Evolutionary conservation across 1,140 invertebrate species (phyloP).

Genomic region (Drosophila quadrilineata): DNA sequence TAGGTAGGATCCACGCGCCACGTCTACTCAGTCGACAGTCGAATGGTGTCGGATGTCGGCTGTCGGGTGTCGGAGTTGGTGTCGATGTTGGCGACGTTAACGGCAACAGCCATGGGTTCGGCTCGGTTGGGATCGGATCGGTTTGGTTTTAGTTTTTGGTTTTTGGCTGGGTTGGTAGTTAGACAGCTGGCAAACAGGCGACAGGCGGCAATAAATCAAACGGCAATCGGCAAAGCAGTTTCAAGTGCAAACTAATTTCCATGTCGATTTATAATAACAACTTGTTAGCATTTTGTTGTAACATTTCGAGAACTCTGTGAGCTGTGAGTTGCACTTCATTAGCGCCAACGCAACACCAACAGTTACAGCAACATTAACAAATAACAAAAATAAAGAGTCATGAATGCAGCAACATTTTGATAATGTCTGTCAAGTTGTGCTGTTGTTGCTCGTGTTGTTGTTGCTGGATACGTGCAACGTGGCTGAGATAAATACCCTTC

Average conservation of each 20-base stretch:
- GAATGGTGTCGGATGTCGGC: slow-evolving; percentile 30
- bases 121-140: no score
- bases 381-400: neutral
- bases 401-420: slow-evolving; percentile 26
- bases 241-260: slow-evolving; percentile 79
- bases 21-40: slow-evolving; percentile 10
- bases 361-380: neutral
- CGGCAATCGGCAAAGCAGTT: slow-evolving; percentile 64
- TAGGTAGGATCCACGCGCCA: slow-evolving; percentile 73
- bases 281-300: slow-evolving; percentile 80
- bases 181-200: slow-evolving; percentile 74
- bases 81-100: slow-evolving; percentile 14
- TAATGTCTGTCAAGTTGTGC: slow-evolving; percentile 32
- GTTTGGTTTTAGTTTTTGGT: slow-evolving; percentile 17
- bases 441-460: neutral
- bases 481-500: slow-evolving; percentile 75
- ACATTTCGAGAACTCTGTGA: slow-evolving; percentile 45
- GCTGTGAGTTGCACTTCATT: slow-evolving; percentile 40
- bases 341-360: slow-evolving; percentile 25
- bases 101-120: neutral
- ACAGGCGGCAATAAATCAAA: slow-evolving; percentile 79
- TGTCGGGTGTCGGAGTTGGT: slow-evolving; percentile 12
- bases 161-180: slow-evolving; percentile 49
- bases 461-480: slow-evolving; percentile 18
- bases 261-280: slow-evolving; percentile 80